phyloP scores from a whole-genome alignment of 2,113 vertebrate genomes.

The Nicator chloris region DNA sequence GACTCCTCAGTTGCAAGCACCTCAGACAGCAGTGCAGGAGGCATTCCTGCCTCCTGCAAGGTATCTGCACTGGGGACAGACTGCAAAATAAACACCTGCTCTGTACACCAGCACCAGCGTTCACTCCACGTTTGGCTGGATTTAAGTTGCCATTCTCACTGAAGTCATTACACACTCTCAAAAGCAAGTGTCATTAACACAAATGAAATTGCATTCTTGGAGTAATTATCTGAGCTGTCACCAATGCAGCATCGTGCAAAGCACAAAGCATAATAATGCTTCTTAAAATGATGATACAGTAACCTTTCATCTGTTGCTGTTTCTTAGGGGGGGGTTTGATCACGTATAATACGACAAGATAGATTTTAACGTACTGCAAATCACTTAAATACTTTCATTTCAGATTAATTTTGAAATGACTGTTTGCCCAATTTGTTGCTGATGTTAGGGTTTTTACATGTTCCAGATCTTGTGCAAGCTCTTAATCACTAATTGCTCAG shows the following conservation, averaged over 20 bases:
- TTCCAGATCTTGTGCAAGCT: not conserved
- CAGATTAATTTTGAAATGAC: not conserved
- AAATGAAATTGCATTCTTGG: not conserved
- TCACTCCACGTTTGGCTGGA: not conserved
- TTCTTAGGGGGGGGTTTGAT: not conserved
- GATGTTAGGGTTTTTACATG: not conserved
- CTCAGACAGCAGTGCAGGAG: not conserved
- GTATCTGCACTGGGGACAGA: not conserved
- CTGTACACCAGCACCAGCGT: fast-evolving
- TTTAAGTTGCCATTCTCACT: not conserved
- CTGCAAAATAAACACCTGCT: not conserved
- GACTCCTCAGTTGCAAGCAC: not conserved
- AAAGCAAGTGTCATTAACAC: not conserved
- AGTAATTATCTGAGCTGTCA: not conserved
- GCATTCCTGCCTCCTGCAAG: not conserved
- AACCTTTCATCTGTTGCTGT: not conserved
- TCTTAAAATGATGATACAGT: not conserved
- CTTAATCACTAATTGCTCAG: not conserved
- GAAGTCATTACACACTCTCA: not conserved
- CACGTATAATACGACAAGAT: not conserved
- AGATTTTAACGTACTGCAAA: not conserved
- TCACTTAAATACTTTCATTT: not conserved
- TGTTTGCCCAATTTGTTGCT: not conserved
- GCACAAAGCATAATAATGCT: not conserved
- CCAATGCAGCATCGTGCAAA: not conserved